Percentiles rank a stretch among this genome's conserved stretches.
These are phyloP conservation scores for Menura novaehollandiae DNA, from an alignment of 2,113 vertebrate species.

Conservation along the genomic window DNA sequence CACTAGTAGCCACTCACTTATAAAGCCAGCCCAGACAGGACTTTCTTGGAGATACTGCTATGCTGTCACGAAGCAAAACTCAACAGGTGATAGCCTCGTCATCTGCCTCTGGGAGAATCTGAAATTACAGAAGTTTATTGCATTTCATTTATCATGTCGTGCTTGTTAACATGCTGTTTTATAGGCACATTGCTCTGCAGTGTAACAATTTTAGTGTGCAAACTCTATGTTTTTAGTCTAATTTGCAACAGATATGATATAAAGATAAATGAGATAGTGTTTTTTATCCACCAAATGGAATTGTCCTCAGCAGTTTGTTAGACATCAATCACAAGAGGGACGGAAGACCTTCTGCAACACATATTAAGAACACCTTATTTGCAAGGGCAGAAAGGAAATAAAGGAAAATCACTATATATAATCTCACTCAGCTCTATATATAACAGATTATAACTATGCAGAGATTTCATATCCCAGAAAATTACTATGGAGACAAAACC, in stretches of 20 bases:
- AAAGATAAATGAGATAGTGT: constrained; percentile 71
- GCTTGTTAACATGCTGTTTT: constrained; percentile 77
- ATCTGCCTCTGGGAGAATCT: constrained; percentile 55
- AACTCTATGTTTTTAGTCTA: constrained; percentile 70
- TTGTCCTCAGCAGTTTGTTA: constrained; percentile 63
- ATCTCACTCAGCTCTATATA: not conserved
- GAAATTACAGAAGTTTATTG: constrained; percentile 68
- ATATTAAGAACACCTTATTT: constrained; percentile 39
- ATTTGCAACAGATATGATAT: constrained; percentile 72
- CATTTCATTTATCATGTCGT: constrained; percentile 65
- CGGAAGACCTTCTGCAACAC: constrained; percentile 15
- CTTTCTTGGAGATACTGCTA: not conserved
- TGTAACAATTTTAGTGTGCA: constrained; percentile 68
- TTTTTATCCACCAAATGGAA: constrained; percentile 63
- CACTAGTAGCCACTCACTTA: not conserved
- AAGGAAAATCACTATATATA: not conserved
- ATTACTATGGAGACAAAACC: not conserved
- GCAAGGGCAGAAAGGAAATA: constrained; percentile 2
- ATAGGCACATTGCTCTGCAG: constrained; percentile 67
- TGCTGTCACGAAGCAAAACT: constrained; percentile 26
- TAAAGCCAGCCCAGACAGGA: not conserved
- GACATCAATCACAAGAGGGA: constrained; percentile 61
- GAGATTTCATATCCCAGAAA: not conserved
- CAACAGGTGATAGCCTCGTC: constrained; percentile 49
- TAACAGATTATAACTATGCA: not conserved